Evolutionary conservation across 2,888 invertebrate species (phyloP).

Genomic region (Torymus aiolomorphi): DNA sequence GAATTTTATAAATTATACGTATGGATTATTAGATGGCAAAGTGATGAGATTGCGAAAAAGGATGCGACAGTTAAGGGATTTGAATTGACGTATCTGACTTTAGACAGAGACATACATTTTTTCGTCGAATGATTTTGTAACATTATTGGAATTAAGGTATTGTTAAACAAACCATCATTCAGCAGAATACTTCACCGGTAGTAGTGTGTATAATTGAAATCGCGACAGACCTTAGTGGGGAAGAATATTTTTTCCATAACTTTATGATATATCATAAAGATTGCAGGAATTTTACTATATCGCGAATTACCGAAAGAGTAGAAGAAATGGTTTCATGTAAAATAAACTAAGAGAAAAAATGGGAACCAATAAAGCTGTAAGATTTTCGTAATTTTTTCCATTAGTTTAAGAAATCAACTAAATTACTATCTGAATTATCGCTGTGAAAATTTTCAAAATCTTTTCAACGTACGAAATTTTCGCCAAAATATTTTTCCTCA

Average conservation of each 20-base stretch:
- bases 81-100: conserved; percentile 20
- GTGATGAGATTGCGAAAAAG: conserved; percentile 3
- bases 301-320: conserved; percentile 1
- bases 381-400: conserved; percentile 4
- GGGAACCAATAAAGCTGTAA: background rate
- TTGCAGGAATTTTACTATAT: background rate
- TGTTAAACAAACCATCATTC: conserved; percentile 19
- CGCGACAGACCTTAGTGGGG: conserved; percentile 25
- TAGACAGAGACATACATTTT: conserved; percentile 9
- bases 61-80: conserved; percentile 31
- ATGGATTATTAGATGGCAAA: conserved; percentile 33
- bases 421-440: background rate
- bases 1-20: conserved; percentile 52
- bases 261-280: too few species aligned
- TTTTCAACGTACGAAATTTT: background rate
- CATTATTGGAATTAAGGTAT: background rate
- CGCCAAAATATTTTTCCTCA: conserved; percentile 40
- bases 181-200: conserved; percentile 32
- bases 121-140: conserved; percentile 20
- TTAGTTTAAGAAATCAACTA: background rate
- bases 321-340: too few species aligned
- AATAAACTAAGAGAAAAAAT: background rate
- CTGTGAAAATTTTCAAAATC: too few species aligned
- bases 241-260: conserved; percentile 32
- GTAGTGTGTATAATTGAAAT: conserved; percentile 31